Evolutionary conservation across 1,140 invertebrate species (phyloP).

Genomic region (Spodoptera litura): DNA sequence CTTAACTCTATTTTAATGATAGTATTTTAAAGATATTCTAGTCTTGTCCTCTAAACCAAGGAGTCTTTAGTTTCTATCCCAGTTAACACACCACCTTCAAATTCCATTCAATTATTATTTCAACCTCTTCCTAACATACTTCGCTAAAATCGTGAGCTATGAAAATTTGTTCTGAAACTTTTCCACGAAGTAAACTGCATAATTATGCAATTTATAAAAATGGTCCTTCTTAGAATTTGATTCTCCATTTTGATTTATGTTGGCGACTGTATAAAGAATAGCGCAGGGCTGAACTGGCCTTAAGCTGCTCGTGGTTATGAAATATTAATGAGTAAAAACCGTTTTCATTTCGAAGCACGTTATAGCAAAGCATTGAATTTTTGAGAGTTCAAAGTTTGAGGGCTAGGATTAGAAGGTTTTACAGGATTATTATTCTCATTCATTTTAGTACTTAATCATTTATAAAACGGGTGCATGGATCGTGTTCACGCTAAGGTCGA

Average conservation of each 20-base stretch:
- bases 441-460: conserved; percentile 16
- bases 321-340: conserved; percentile 74
- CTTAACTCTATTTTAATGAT: too few species aligned
- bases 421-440: conserved; percentile 29
- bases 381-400: conserved; percentile 36
- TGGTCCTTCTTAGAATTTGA: conserved; percentile 39
- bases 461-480: neutral
- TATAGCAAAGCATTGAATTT: conserved; percentile 30
- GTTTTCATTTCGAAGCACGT: conserved; percentile 65
- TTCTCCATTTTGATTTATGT: conserved; percentile 43
- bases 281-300: conserved; percentile 41
- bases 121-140: neutral
- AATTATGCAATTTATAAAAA: conserved; percentile 47
- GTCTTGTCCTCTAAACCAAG: neutral
- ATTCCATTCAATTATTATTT: conserved; percentile 30
- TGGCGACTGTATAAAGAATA: conserved; percentile 44
- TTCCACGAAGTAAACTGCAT: conserved; percentile 31
- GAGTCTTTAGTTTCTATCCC: neutral
- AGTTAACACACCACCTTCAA: neutral
- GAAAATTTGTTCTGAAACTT: conserved; percentile 29
- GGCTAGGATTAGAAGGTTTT: conserved; percentile 14
- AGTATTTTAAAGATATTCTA: neutral
- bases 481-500: neutral
- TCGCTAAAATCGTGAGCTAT: conserved; percentile 4
- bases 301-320: conserved; percentile 68